Conservation (phyloP, 2,888 invertebrate genomes). For the Blastobasis lacticolella region DNA sequence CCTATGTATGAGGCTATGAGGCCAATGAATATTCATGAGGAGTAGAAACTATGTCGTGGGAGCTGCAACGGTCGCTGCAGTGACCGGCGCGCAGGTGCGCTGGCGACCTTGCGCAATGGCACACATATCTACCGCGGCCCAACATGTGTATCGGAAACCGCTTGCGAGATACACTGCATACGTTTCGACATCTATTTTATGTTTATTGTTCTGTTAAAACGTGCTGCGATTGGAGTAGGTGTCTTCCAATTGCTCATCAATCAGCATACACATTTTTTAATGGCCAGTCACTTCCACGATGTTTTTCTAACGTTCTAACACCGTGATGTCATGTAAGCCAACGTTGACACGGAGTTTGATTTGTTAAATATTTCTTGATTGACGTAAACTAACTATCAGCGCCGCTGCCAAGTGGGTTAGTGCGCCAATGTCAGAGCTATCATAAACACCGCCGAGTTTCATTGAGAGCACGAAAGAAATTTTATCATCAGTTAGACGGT, state of each 20-base stretch:
- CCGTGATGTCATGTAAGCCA: slow-evolving; percentile 42
- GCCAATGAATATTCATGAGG: slow-evolving; percentile 41
- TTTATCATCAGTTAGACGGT: slow-evolving; percentile 9
- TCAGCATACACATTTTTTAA: slow-evolving; percentile 22
- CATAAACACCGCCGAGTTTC: slow-evolving; percentile 32
- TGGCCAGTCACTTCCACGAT: slow-evolving; percentile 15
- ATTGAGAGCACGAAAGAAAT: too few relatives aligned
- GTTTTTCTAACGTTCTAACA: slow-evolving; percentile 22
- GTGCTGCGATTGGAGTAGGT: slow-evolving; percentile 29
- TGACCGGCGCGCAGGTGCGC: slow-evolving; percentile 51
- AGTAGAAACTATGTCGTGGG: slow-evolving; percentile 36
- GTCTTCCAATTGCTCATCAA: slow-evolving; percentile 15
- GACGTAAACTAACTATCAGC: slow-evolving; percentile 45
- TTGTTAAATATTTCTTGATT: slow-evolving; percentile 46
- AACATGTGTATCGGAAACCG: slow-evolving; percentile 58
- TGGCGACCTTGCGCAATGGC: slow-evolving; percentile 66
- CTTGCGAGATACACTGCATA: slow-evolving; percentile 55
- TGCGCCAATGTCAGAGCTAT: slow-evolving; percentile 62
- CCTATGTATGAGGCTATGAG: slow-evolving; percentile 26
- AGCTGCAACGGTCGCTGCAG: slow-evolving; percentile 57
- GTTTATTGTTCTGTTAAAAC: slow-evolving; percentile 28
- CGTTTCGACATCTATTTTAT: slow-evolving; percentile 44
- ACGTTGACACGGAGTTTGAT: slow-evolving; percentile 24
- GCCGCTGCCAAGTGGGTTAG: slow-evolving; percentile 61
- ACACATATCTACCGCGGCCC: slow-evolving; percentile 41